Evolutionary conservation across 2,888 invertebrate genomes (phyloP), one percentile per base, ranked within the genome.

Genomic region (Brachypalpus laphriformis): DNA sequence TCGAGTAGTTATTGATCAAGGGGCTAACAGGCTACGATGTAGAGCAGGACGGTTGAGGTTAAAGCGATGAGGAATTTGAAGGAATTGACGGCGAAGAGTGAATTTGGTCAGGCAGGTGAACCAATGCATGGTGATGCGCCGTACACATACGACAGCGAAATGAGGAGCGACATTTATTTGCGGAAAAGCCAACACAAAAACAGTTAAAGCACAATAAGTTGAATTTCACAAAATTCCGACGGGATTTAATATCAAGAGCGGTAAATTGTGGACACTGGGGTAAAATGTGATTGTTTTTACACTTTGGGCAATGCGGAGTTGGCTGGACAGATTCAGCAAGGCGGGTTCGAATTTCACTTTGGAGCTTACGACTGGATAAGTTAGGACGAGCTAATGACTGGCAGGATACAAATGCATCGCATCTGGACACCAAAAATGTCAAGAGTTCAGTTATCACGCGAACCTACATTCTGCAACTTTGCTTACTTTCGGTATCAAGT

Each of bases 401-500:
- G 1, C 42, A 42, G 16, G 14, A 9, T 34, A 11, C 34, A 2
- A 31, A 3, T 1, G 16, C 40, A 3, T 42, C 6, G 4, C 40
- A 3, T 8, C 16, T 42, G 5, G 16, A 7, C 14, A 14, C 40
- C 16, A 42, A 16, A 66, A 74, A 78, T 0, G 18, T 49, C 3
- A 78, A 34, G 28, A 75, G 40, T 28, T 65, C 68, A 71, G 63
- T 78, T 70, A 8, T 61, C 54, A 3, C 20, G 51, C 22, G 65
- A 45, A 16, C 68, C 76, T 1, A 76, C 65, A 28, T 65, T 11
- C 51, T 72, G 42, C 77, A 82, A 8, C 63, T 59, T 22, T 66
- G 74, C 20, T 72, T 57, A 6, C 74, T 59, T 5, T 63, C 34
- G 11, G 1, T 11, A 34, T 11, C 11, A 11, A 11, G 34, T 34